Conservation (phyloP, 2,113 vertebrate species). For the Euleptes europaea region DNA sequence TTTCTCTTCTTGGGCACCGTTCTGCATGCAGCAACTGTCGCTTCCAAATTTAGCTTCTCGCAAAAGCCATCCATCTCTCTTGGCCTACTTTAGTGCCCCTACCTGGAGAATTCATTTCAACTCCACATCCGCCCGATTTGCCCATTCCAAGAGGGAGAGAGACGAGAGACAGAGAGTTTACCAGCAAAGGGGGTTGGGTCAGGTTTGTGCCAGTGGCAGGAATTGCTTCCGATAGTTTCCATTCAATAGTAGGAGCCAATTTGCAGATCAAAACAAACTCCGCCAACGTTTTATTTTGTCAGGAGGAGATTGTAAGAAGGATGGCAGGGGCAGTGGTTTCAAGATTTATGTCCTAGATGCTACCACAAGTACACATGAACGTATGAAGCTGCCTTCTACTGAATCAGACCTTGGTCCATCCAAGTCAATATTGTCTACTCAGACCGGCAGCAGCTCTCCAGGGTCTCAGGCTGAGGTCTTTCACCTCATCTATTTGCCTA, state of each 20-base stretch:
- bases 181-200: neutral
- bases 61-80: slow-evolving; percentile 4
- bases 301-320: too few relatives aligned
- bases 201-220: neutral
- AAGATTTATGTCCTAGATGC: too few relatives aligned
- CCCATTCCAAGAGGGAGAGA: neutral
- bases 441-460: too few relatives aligned
- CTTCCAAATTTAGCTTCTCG: neutral
- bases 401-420: too few relatives aligned
- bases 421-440: too few relatives aligned
- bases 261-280: too few relatives aligned
- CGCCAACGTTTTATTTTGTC: too few relatives aligned
- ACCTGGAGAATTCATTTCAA: neutral
- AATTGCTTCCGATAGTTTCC: neutral
- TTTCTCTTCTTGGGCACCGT: neutral
- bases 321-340: too few relatives aligned
- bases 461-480: too few relatives aligned
- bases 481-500: too few relatives aligned
- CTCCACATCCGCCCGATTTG: slow-evolving; percentile 25
- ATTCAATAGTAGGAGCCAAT: neutral
- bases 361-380: too few relatives aligned
- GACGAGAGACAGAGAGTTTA: neutral
- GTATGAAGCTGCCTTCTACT: too few relatives aligned
- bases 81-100: slow-evolving; percentile 18
- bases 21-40: neutral